A percentile compares a stretch with the other conserved stretches of the same genome.
These are phyloP conservation scores for Carcharodon carcharias DNA, from an alignment of 2,797 vertebrate species.

Conservation along the genomic window DNA sequence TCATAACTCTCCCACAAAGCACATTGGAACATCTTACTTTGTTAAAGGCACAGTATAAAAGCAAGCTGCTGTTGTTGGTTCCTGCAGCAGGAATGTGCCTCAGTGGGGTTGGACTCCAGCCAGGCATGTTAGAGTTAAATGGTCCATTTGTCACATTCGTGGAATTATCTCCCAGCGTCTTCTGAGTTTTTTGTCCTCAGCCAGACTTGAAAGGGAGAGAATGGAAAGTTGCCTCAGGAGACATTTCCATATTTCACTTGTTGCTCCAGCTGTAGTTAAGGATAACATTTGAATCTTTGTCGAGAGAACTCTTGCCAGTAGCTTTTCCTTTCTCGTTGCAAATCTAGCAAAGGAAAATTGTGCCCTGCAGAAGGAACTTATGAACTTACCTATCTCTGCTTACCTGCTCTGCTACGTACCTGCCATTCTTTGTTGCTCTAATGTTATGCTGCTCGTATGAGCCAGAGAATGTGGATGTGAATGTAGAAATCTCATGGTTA, in stretches of 20 bases:
- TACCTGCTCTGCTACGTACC: not conserved
- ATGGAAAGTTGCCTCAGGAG: not conserved
- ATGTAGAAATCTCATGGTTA: not conserved
- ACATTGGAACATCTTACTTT: not conserved
- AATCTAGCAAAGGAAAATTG: not conserved
- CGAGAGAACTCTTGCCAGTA: not conserved
- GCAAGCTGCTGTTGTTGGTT: not conserved
- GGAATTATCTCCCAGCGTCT: not conserved
- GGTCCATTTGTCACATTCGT: not conserved
- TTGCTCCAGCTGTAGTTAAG: not conserved
- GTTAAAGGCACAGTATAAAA: not conserved
- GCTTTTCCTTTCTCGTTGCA: not conserved
- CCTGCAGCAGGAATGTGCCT: not conserved
- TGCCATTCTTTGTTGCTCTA: not conserved
- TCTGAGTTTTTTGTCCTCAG: not conserved
- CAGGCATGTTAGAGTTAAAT: not conserved
- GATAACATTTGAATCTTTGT: not conserved
- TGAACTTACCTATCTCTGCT: not conserved
- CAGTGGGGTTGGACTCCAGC: not conserved
- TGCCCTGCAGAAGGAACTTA: not conserved
- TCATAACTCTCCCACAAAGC: too few relatives aligned
- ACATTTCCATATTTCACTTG: not conserved
- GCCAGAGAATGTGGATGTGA: not conserved
- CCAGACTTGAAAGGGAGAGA: not conserved
- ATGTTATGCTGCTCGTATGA: not conserved